Evolutionary conservation across 2,888 invertebrate species (phyloP).

Genomic region (Drosophila kanekoi): DNA sequence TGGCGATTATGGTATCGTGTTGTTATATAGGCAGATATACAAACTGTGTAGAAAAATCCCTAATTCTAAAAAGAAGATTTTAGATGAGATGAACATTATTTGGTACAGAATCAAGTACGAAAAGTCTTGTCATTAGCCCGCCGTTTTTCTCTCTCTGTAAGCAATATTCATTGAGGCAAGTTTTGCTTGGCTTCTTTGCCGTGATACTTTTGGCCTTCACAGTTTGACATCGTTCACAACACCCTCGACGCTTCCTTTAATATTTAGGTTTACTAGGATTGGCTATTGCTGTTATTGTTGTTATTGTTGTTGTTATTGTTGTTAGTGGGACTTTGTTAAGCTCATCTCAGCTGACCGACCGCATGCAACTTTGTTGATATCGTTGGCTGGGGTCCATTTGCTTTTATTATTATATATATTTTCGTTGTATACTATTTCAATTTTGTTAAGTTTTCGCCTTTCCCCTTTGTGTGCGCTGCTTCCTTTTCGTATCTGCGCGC

Average conservation of each 20-base stretch:
- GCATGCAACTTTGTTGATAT: constrained; percentile 67
- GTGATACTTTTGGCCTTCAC: constrained; percentile 7
- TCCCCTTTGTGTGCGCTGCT: constrained; percentile 15
- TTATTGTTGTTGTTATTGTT: constrained; percentile 13
- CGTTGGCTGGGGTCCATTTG: constrained; percentile 41
- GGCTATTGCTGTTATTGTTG: constrained; percentile 16
- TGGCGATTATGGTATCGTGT: too few species aligned
- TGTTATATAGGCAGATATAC: too few species aligned
- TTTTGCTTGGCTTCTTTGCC: not conserved
- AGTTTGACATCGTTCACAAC: not conserved
- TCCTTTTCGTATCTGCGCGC: constrained; percentile 31
- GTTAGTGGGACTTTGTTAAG: constrained; percentile 33
- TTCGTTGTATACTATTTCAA: constrained; percentile 51
- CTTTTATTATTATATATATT: constrained; percentile 30
- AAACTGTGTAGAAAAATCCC: too few species aligned
- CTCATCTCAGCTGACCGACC: constrained; percentile 59
- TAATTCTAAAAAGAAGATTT: too few species aligned
- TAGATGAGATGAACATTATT: too few species aligned
- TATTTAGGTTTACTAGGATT: constrained; percentile 41
- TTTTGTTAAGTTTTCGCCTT: constrained; percentile 54
- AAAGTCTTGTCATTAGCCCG: too few species aligned
- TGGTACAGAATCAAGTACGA: too few species aligned
- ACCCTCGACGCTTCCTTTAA: constrained; percentile 24
- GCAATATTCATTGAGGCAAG: not conserved
- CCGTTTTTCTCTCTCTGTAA: too few species aligned